Conservation (phyloP, 2,888 invertebrate species). For the Ennomos quercinarius region DNA sequence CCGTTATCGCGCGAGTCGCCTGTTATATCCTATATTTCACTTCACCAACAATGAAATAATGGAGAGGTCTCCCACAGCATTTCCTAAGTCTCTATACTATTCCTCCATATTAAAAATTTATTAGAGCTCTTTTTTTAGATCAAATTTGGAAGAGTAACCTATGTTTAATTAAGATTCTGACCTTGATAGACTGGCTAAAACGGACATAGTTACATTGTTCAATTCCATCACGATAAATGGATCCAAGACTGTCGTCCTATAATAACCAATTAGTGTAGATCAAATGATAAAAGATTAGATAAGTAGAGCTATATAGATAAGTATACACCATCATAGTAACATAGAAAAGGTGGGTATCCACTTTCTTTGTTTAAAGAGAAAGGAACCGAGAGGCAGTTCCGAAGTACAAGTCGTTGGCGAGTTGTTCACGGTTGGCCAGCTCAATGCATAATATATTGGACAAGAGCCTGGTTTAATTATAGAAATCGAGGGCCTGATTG, state of each 20-base stretch:
- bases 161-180: conserved; percentile 43
- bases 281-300: not conserved
- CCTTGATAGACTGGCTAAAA: conserved; percentile 12
- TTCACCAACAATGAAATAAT: conserved; percentile 44
- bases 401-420: conserved; percentile 15
- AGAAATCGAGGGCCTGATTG: conserved; percentile 30
- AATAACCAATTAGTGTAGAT: not conserved
- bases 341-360: conserved; percentile 14
- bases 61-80: no score
- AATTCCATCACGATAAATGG: conserved; percentile 28
- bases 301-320: conserved; percentile 13
- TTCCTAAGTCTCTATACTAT: no score
- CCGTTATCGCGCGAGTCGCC: no score
- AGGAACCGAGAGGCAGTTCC: conserved; percentile 19
- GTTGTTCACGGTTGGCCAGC: conserved; percentile 21
- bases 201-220: conserved; percentile 15
- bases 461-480: conserved; percentile 40
- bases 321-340: conserved; percentile 6
- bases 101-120: no score
- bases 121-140: no score
- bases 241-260: conserved; percentile 11
- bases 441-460: conserved; percentile 38
- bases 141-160: no score
- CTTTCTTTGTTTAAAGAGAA: conserved; percentile 36
- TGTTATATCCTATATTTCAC: no score